phyloP scores from a whole-genome alignment of 2,888 invertebrate genomes.

The Busseola fusca region DNA sequence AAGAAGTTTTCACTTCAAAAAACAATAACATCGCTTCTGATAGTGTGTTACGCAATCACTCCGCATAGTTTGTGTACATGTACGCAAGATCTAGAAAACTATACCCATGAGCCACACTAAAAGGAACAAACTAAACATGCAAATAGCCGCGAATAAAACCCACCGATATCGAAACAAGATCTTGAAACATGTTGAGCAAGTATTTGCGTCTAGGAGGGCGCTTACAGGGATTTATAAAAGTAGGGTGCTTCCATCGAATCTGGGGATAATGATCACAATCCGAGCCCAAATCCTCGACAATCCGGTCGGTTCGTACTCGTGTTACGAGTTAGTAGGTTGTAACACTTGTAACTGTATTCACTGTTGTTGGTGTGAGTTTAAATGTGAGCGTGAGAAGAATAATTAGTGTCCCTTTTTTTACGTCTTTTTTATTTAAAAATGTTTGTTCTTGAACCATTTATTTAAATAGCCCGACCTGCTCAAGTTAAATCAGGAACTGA shows the following conservation, averaged over 20 bases:
- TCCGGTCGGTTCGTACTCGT: conserved; percentile 66
- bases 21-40: no score
- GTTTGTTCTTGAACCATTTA: background rate
- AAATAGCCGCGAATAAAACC: conserved; percentile 68
- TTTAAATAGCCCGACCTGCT: background rate
- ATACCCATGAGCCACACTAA: conserved; percentile 47
- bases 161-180: conserved; percentile 67
- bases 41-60: no score
- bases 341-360: conserved; percentile 40
- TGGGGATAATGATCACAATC: conserved; percentile 80
- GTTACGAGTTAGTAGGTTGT: conserved; percentile 55
- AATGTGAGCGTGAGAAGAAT: conserved; percentile 14
- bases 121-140: conserved; percentile 70
- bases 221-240: conserved; percentile 76
- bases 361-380: conserved; percentile 17
- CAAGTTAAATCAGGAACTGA: background rate
- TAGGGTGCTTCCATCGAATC: conserved; percentile 75
- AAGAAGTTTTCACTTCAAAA: no score
- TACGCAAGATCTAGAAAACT: conserved; percentile 17
- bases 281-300: conserved; percentile 71
- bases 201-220: conserved; percentile 72
- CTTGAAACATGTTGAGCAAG: conserved; percentile 72
- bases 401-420: conserved; percentile 9
- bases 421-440: background rate
- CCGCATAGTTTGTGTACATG: background rate